Conservation (phyloP, 2,797 vertebrate species). For the Epinephelus malabaricus region DNA sequence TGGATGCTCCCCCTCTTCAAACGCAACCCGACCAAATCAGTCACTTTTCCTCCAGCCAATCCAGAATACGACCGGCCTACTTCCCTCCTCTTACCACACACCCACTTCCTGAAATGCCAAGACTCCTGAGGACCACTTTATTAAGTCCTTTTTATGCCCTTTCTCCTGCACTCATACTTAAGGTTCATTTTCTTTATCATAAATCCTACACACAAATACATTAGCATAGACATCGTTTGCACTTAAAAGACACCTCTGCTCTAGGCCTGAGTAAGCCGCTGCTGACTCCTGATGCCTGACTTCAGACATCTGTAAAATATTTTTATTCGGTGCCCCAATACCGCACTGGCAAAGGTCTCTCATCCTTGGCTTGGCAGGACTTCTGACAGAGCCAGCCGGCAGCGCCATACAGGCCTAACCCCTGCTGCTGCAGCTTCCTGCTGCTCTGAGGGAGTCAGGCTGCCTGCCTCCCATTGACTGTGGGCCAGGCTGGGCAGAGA, state of each 20-base stretch:
- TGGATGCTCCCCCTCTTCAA: slow-evolving; percentile 45
- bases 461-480: slow-evolving; percentile 81
- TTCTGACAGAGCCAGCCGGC: slow-evolving; percentile 83
- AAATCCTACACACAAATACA: slow-evolving; percentile 49
- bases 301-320: slow-evolving; percentile 88
- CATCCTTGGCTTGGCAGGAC: slow-evolving; percentile 87
- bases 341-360: slow-evolving; percentile 85
- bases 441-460: slow-evolving; percentile 77
- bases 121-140: slow-evolving; percentile 30
- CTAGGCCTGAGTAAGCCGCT: slow-evolving; percentile 37
- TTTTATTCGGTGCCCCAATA: slow-evolving; percentile 84
- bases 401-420: slow-evolving; percentile 80
- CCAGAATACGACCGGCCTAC: slow-evolving; percentile 44
- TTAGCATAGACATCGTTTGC: slow-evolving; percentile 42
- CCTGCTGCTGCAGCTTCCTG: slow-evolving; percentile 83
- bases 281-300: slow-evolving; percentile 73
- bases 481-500: slow-evolving; percentile 70
- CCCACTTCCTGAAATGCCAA: slow-evolving; percentile 49
- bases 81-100: slow-evolving; percentile 40
- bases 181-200: slow-evolving; percentile 46
- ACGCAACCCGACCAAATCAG: slow-evolving; percentile 53
- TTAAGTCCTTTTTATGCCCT: slow-evolving; percentile 14
- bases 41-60: slow-evolving; percentile 50
- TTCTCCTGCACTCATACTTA: slow-evolving; percentile 30
- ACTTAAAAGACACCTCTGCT: slow-evolving; percentile 54